Evolutionary conservation across 2,888 invertebrate genomes (phyloP), one percentile per base, ranked within the genome.

Genomic region (Rhagium mordax): DNA sequence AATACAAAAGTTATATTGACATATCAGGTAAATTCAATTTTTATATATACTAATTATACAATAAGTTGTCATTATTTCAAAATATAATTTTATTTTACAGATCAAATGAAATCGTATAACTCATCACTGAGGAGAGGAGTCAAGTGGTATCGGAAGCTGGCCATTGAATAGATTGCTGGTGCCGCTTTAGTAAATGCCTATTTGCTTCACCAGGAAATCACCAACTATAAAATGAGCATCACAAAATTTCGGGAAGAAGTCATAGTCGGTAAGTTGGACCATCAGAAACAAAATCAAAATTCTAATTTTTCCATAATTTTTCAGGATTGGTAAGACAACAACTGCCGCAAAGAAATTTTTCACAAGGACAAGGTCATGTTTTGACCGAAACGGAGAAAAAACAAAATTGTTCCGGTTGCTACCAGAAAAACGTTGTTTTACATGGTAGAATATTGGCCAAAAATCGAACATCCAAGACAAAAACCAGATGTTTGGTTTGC

Each of bases 151-250:
- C 59, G 59, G 10, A 74, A 74, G 33, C 48, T 66, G 16, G 66
- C 53, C 29, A 66, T 66, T 48, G 70, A 74, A 48, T 27, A 70
- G 29, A 24, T 73, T 27, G 49, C 65, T 59, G 61, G 55, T 20
- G 64, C 69, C 10, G 68, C 69, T 62, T 62, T 73, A 49, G 61
- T 73, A 65, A 73, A 73, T 64, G 70, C 61, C 47, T 53, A 70
- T 27, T 7, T 70, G 2, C 51, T 51, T 48, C 61, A 53, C 33
- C 27, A 51, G 51, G 7, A 33, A 41, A 41, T 70, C 13, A 70
- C 24, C 10, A 64, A 16, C 15, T 64, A 70, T 15, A 64, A n/a
- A 15, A 15, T 51, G 8, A 53, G 5, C 21, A 57, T 67, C 5
- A 57, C 57, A 20, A n/a, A 67, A 47, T 67, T 67, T 57, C 57